Evolutionary conservation across 2,797 vertebrate species (phyloP).

Genomic region (Neomorphus geoffroyi): DNA sequence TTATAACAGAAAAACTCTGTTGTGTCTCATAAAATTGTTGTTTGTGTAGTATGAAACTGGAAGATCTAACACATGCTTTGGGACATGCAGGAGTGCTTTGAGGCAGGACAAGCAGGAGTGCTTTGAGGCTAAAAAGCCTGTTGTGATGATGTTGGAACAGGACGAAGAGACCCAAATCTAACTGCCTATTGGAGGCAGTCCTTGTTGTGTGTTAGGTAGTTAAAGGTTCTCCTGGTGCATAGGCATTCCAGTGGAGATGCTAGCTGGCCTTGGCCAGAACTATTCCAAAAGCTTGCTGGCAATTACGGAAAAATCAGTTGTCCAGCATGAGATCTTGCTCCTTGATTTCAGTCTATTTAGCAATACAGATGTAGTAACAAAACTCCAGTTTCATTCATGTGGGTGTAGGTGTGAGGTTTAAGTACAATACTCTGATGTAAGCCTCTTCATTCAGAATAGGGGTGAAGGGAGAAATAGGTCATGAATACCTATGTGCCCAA

Average conservation of each 20-base stretch:
- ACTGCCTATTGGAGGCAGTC: not conserved
- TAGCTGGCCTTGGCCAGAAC: not conserved
- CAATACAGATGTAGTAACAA: not conserved
- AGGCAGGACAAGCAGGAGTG: not conserved
- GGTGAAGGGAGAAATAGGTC: not conserved
- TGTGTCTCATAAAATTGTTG: not conserved
- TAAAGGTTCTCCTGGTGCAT: not conserved
- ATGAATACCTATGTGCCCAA: accelerated
- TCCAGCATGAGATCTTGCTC: not conserved
- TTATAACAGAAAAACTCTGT: not conserved
- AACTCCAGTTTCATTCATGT: not conserved
- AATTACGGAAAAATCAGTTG: not conserved
- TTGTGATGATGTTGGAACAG: not conserved
- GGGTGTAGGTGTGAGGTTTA: not conserved
- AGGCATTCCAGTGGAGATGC: not conserved
- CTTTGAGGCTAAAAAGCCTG: not conserved
- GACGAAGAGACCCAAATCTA: not conserved
- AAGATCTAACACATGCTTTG: not conserved
- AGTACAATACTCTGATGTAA: not conserved
- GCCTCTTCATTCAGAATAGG: not conserved
- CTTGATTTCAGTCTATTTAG: not conserved
- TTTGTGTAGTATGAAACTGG: not conserved
- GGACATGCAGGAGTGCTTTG: not conserved
- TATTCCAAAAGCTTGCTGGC: not conserved
- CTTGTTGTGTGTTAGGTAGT: not conserved